phyloP scores from a whole-genome alignment of 2,888 invertebrate genomes.

The Aleiodes leptofemur region DNA sequence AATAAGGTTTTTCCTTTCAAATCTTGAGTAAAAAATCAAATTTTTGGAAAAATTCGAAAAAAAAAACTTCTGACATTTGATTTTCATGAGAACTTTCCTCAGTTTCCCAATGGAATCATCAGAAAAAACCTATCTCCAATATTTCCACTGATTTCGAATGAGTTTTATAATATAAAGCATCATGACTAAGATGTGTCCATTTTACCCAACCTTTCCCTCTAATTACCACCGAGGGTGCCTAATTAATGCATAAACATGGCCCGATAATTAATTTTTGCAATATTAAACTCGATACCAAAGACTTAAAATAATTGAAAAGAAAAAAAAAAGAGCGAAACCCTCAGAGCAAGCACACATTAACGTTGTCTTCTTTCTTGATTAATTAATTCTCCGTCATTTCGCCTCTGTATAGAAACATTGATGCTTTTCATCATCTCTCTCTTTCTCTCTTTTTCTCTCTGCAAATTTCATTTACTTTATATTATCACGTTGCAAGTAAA shows the following conservation, averaged over 20 bases:
- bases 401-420: constrained; percentile 39
- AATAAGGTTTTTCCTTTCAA: no score
- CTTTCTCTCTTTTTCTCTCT: background rate
- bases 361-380: constrained; percentile 2
- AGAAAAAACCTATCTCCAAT: no score
- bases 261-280: constrained; percentile 59
- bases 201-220: no score
- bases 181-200: no score
- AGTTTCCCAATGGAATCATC: no score
- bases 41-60: no score
- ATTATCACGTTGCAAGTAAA: background rate
- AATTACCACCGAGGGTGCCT: constrained; percentile 24
- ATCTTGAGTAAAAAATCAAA: no score
- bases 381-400: constrained; percentile 35
- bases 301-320: constrained; percentile 60
- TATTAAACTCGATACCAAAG: constrained; percentile 72
- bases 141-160: no score
- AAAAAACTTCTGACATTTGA: no score
- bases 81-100: no score
- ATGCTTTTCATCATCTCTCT: constrained; percentile 30
- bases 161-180: no score
- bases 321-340: constrained; percentile 40
- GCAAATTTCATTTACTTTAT: constrained; percentile 9
- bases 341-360: constrained; percentile 15
- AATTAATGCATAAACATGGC: constrained; percentile 13